Percentiles rank a stretch among this genome's conserved stretches.
Evolutionary conservation across 2,113 vertebrate genomes (phyloP).

Genomic region (Callipepla californica): DNA sequence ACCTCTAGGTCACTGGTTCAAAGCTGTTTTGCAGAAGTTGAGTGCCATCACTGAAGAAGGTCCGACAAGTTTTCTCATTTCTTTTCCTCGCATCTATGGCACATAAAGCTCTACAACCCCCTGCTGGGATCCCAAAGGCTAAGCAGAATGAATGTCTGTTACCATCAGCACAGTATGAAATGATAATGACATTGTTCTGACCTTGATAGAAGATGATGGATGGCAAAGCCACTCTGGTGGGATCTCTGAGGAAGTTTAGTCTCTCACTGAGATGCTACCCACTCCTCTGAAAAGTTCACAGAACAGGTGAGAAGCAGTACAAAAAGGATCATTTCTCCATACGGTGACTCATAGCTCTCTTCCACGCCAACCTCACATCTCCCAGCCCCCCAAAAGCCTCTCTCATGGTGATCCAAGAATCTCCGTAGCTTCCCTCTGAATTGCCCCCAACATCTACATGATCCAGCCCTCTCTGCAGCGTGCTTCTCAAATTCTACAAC

Average conservation of each 20-base stretch:
- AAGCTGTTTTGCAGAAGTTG: not conserved
- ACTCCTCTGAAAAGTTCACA: not conserved
- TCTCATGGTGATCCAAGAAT: not conserved
- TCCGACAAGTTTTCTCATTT: not conserved
- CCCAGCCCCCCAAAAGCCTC: not conserved
- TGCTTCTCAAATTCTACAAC: not conserved
- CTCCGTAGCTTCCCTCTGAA: not conserved
- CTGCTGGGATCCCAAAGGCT: not conserved
- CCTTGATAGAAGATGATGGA: fast-evolving
- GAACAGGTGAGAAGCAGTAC: not conserved
- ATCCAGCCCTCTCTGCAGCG: fast-evolving
- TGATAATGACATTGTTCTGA: not conserved
- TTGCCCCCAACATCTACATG: not conserved
- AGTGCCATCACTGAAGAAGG: not conserved
- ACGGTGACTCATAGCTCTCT: not conserved
- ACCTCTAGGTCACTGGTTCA: constrained; percentile 71
- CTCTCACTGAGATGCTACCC: not conserved
- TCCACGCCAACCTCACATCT: not conserved
- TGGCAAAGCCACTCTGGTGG: not conserved
- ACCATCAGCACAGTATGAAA: not conserved
- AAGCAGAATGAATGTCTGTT: not conserved
- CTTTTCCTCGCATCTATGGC: not conserved
- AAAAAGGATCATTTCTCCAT: not conserved
- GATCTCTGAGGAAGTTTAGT: not conserved
- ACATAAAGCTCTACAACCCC: not conserved